Percentiles rank a stretch among this genome's conserved stretches.
Conservation (phyloP, 2,888 invertebrate species). For the Herminia tarsipennalis region DNA sequence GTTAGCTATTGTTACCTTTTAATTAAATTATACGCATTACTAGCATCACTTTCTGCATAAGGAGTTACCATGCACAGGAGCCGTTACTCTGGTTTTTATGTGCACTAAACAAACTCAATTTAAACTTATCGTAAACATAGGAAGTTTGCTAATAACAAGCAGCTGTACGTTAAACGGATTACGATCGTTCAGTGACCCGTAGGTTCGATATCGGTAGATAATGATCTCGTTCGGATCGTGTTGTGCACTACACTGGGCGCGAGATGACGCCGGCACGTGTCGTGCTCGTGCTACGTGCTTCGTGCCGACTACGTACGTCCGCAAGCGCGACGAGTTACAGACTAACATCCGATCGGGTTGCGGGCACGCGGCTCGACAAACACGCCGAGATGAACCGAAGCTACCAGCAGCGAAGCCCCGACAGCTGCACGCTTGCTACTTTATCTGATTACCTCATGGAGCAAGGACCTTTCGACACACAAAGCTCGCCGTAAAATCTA, state of each 20-base stretch:
- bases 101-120: constrained; percentile 28
- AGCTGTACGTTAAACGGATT: constrained; percentile 40
- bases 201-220: constrained; percentile 44
- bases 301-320: constrained; percentile 65
- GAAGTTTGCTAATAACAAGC: constrained; percentile 30
- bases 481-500: constrained; percentile 78
- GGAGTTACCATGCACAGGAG: constrained; percentile 21
- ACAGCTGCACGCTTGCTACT: constrained; percentile 65
- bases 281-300: constrained; percentile 42
- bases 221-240: constrained; percentile 44
- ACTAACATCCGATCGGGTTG: constrained; percentile 61
- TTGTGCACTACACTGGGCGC: constrained; percentile 36
- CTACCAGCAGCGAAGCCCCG: constrained; percentile 43
- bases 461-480: constrained; percentile 82
- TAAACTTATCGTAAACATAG: constrained; percentile 37
- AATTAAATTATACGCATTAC: constrained; percentile 50
- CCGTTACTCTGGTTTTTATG: constrained; percentile 25
- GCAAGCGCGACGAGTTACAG: constrained; percentile 72
- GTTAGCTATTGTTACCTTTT: constrained; percentile 19
- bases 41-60: constrained; percentile 26
- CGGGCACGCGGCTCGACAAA: constrained; percentile 45
- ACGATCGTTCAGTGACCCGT: constrained; percentile 54
- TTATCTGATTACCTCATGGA: constrained; percentile 81
- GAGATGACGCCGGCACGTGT: constrained; percentile 45
- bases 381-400: constrained; percentile 65